These are phyloP conservation scores for Cochlearius cochlearius DNA, from an alignment of 2,113 vertebrate genomes.

Conservation along the genomic window DNA sequence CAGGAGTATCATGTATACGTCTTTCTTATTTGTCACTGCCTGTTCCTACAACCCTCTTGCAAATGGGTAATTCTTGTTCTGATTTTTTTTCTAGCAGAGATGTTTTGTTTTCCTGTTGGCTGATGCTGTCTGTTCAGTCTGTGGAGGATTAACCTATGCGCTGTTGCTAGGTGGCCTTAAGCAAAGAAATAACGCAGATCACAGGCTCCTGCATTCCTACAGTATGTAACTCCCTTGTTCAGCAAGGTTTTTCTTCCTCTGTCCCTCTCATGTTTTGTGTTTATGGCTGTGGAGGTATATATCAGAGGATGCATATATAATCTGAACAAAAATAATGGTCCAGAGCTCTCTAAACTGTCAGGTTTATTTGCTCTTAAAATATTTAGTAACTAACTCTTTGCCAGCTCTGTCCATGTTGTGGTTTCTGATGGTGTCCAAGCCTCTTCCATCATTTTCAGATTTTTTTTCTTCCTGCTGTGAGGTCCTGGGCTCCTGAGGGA, in stretches of 20 bases:
- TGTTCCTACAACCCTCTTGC: conserved; percentile 14
- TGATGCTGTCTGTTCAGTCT: conserved; percentile 60
- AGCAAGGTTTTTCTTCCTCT: conserved; percentile 22
- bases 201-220: conserved; percentile 51
- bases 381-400: not conserved
- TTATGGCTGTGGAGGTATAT: not conserved
- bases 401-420: not conserved
- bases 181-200: conserved; percentile 64
- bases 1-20: not conserved
- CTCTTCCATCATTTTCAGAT: not conserved
- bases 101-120: conserved; percentile 66
- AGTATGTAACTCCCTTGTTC: conserved; percentile 45
- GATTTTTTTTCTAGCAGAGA: conserved; percentile 5
- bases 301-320: not conserved
- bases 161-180: conserved; percentile 71
- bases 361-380: conserved; percentile 33
- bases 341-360: not conserved
- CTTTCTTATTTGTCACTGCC: conserved; percentile 1
- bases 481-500: not conserved
- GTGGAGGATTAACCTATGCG: conserved; percentile 64
- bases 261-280: not conserved
- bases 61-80: conserved; percentile 53
- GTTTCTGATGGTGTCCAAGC: not conserved
- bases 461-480: not conserved
- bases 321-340: not conserved